Percentiles rank a stretch among this genome's conserved stretches.
These are phyloP conservation scores for Cynodonichthys magdalenae DNA, from an alignment of 2,797 vertebrate species.

Conservation along the genomic window DNA sequence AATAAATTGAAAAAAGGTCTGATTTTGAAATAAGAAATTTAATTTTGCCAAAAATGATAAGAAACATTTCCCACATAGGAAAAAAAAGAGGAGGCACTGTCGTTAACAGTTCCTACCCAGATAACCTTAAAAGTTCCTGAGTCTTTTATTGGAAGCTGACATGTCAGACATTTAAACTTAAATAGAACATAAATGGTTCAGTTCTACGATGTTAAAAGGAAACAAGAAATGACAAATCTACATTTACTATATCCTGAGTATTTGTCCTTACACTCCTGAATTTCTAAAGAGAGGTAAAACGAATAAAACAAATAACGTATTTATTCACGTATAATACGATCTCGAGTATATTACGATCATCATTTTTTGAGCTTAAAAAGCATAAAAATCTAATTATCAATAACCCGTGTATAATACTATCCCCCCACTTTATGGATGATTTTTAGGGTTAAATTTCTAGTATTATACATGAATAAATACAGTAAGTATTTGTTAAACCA, in stretches of 20 bases:
- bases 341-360: no score
- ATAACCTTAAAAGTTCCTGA: constrained; percentile 6
- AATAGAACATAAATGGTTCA: constrained; percentile 13
- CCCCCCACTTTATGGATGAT: no score
- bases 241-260: constrained; percentile 14
- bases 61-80: not conserved
- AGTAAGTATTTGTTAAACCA: constrained; percentile 19
- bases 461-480: no score
- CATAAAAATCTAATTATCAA: no score
- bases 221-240: constrained; percentile 25
- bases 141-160: constrained; percentile 11
- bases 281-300: constrained; percentile 11
- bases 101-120: constrained; percentile 33
- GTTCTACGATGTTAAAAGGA: constrained; percentile 24
- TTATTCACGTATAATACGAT: no score
- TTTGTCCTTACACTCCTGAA: constrained; percentile 8
- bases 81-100: constrained; percentile 34
- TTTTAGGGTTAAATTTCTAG: no score
- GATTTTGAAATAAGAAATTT: not conserved
- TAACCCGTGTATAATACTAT: no score
- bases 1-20: no score
- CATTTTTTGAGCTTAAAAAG: no score
- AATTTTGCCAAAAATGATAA: constrained; percentile 7
- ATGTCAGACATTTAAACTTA: constrained; percentile 8
- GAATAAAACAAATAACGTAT: constrained; percentile 28